Evolutionary conservation across 2,888 invertebrate genomes (phyloP), one percentile per base, ranked within the genome.

Genomic region (Dasysyrphus albostriatus): DNA sequence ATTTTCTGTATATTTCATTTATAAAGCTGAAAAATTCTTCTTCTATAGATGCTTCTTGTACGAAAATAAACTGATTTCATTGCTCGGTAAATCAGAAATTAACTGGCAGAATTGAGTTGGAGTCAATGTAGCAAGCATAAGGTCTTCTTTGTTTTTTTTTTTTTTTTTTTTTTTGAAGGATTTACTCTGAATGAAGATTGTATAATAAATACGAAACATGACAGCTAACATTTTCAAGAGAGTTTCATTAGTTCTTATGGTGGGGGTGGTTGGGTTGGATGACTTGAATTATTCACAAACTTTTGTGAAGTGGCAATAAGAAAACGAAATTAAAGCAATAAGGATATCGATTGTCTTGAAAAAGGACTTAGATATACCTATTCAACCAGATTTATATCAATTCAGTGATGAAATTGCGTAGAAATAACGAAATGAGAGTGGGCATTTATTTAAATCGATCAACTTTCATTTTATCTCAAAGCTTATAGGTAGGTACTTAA

Each of bases 21-120:
- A 42, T 42, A 14, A 24, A 29, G 10, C 24, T 24, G 16, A 24
- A 39, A 37, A 19, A 59, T 24, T 24, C 24, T 24, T 24, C 24
- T 24, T 3, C 24, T 24, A 24, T 6, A 32, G 39, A 59, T 24
- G 19, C 39, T 39, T 59, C 39, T 59, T 59, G 12, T 19, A 19
- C 14, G 14, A 63, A 63, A 42, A 42, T 44, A 44, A 44, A 63
- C 63, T 44, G 63, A 44, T 44, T 63, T 63, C 29, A 63, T 63
- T 63, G 63, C 63, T 63, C 29, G 42, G 63, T 44, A 63, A 63
- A 29, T 63, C 63, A 63, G 44, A 63, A 63, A 63, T 63, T 63
- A 63, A 63, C 63, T 63, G 63, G 63, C 44, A 44, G 63, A 44
- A 63, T 44, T 63, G 44, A 44, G 44, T 29, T 63, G 10, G 44